Base-by-base conservation (phyloP, 2,888 invertebrate species). In the Ophraella communa region DNA sequence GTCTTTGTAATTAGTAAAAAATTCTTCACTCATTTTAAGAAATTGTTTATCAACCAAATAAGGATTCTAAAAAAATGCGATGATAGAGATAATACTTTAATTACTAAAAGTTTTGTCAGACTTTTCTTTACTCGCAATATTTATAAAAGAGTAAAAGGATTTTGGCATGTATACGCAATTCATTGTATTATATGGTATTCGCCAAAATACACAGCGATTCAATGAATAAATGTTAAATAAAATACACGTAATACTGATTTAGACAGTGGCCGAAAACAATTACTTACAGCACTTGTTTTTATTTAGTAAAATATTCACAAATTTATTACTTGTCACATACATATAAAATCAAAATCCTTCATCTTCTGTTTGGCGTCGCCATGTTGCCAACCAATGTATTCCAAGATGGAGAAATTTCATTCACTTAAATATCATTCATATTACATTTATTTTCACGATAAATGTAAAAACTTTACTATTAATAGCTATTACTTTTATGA, bases 1-100 rank as follows among this genome's bases (percentile, higher is more conserved):
- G 74, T 90, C 89, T 74, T 85, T 84, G 83, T 90, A 91, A 27
- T 62, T 57, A 73, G 87, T 85, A 83, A 87, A 86, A 75, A 87
- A 87, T 83, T 89, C 88, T 76, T 90, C 90, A 84, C 89, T 88
- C 91, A 91, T 91, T 83, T 79, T 81, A 66, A 33, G n/a, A 20
- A 33, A 47, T 14, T 47, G 24, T 20, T 30, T 20, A n/a, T 56
- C 47, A 44, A 23, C 18, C 42, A 45, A 47, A 53, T 51, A 54
- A 55, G 23, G 7, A 14, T 56, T 53, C 62, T 54, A 62, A 65
- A 65, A 57, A 51, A 39, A 14, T 10, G 17, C 18, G n/a, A 8
- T 24, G 27, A 1, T 24, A 23, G 4, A 45, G 11, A 1, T 20
- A 45, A 45, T 20, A 17, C 5, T 5, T 39, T 5, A 17, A 45